Percentiles rank a stretch among this genome's conserved stretches.
Evolutionary conservation across 2,888 invertebrate species (phyloP).

Genomic region (Choreutis nemorana): DNA sequence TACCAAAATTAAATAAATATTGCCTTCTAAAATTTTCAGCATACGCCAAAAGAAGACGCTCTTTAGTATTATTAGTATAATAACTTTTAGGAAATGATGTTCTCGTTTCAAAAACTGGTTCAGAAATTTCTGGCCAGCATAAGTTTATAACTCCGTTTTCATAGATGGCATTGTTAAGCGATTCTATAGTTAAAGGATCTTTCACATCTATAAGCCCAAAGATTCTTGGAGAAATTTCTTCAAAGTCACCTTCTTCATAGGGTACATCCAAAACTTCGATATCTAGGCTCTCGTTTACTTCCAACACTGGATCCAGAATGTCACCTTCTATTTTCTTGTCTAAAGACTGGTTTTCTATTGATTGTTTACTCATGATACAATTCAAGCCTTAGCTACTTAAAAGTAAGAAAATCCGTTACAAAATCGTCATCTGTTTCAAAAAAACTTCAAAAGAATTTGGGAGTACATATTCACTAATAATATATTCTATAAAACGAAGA

Average conservation of each 20-base stretch:
- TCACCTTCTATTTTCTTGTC: slow-evolving; percentile 29
- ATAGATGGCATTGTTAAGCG: slow-evolving; percentile 67
- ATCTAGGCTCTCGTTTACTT: slow-evolving; percentile 41
- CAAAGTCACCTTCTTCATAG: slow-evolving; percentile 28
- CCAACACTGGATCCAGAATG: slow-evolving; percentile 38
- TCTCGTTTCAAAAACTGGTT: slow-evolving; percentile 65
- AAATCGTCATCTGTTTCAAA: too few relatives aligned
- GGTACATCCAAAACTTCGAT: slow-evolving; percentile 36
- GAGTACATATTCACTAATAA: too few relatives aligned
- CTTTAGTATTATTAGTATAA: slow-evolving; percentile 71
- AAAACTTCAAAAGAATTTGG: too few relatives aligned
- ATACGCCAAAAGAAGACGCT: slow-evolving; percentile 74
- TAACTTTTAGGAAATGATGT: slow-evolving; percentile 72
- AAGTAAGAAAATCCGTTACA: too few relatives aligned
- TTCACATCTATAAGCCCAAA: slow-evolving; percentile 32
- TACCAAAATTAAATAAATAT: slow-evolving; percentile 64
- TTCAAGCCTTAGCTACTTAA: too few relatives aligned
- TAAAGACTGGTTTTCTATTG: slow-evolving; percentile 5
- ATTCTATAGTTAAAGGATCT: slow-evolving; percentile 52
- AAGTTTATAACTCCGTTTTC: slow-evolving; percentile 69
- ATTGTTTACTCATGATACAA: too few relatives aligned
- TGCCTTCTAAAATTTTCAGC: slow-evolving; percentile 83
- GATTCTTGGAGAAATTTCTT: slow-evolving; percentile 42
- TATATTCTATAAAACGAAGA: too few relatives aligned
- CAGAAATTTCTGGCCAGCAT: slow-evolving; percentile 68